Evolutionary conservation across 2,797 vertebrate genomes (phyloP), one percentile per base, ranked within the genome.

Genomic region (Thaleichthys pacificus): DNA sequence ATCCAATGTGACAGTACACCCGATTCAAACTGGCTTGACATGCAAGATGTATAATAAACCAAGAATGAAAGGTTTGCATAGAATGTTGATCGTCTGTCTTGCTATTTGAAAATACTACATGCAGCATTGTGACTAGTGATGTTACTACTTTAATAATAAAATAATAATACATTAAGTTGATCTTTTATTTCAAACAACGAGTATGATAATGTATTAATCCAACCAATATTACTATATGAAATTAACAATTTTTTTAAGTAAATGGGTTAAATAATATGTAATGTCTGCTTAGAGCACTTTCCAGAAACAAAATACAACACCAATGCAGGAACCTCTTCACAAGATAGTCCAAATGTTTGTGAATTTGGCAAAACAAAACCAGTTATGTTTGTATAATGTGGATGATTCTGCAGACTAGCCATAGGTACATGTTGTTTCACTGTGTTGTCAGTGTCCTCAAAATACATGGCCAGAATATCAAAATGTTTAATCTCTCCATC

Each of bases 401-500:
- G 38, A 64, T 28, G 38, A 42, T 8, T 42, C 38, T 42, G 38
- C 3, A 42, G 8, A 42, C 38, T 42, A 11, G 9, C 38, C 38
- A 42, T 42, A 42, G 8, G 11, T 14, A 42, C 9, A 42, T 42
- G 9, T 12, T 11, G 9, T 42, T 11, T 42, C 11, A 42, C 30
- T n/a, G 12, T 30, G 35, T 12, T 47, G 24, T 8, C 58, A 69
- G 30, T 69, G 56, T 58, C 6, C 32, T 58, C 30, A 60, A 5
- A 47, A 57, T 68, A 12, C 4, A 68, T 19, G 2, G 57, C 67
- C 54, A 22, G n/a, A 19, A 61, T 38, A 35, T 32, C 4, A 8
- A 32, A 6, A n/a, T 56, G 26, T 61, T 93, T 82, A 99, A 73
- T 99, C 97, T 85, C 96, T 92, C 98, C 97, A 98, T 32, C 95